Base-by-base conservation (phyloP, 2,113 vertebrate species). In the Mesembrinibis cayennensis region DNA sequence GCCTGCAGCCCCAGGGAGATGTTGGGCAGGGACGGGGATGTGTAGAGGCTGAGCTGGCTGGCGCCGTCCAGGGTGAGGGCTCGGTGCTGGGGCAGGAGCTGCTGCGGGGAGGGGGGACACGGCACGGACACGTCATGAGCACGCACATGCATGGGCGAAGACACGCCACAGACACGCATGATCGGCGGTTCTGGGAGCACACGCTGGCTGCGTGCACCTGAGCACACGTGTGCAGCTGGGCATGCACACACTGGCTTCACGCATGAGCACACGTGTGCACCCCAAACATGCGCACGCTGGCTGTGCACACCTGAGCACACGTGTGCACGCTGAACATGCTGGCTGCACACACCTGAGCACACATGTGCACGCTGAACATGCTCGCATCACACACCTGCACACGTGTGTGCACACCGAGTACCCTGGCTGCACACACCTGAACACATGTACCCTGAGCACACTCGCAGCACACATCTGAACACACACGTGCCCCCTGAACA, bases 11-110 rank as follows among this genome's bases (percentile, higher is more conserved):
- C 99, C 97, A 99, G 96, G 95, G 99, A 99, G 98, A 99, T 99
- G 93, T 99, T 99, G 87, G 99, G 99, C 95, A 99, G 98, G 55
- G 99, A 99, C 2, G 99, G 99, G 77, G 99, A 99, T 22, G 99
- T 99, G 98, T 99, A 99, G 93, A 99, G 98, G 92, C 98, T 99
- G 92, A 99, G 98, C 77, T 99, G 99, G 96, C 98, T 98, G 89
- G 98, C 97, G 86, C 98, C 99, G 73, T 99, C 99, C 94, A 98
- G 97, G 56, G 98, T 97, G 93, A 99, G 98, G 32, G 99, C 98
- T 78, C 97, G 98, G 95, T 99, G 99, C 87, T 99, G 99, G 87
- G 99, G 99, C 77, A 99, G 98, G 96, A 99, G 98, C 99, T 99
- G 98, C 97, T 98, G 93, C 8, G 79, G 47, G 52, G 30, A 0